Evolutionary conservation across 2,797 vertebrate species (phyloP), one percentile per base, ranked within the genome.

Genomic region (Chlorospingus semifuscus): DNA sequence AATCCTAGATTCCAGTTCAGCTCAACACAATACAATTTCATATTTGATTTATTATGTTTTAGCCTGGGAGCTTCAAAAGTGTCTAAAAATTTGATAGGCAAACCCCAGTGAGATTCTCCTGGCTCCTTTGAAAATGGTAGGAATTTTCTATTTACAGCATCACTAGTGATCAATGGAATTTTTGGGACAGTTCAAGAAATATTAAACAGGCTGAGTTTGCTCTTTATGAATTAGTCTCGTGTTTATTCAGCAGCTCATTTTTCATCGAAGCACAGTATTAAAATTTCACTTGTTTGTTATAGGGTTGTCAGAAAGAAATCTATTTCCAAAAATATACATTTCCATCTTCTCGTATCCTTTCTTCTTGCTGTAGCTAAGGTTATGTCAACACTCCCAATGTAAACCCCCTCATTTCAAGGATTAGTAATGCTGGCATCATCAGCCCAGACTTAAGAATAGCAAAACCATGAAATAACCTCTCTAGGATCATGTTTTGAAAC

Each of bases 161-260:
- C 78, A 66, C 44, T 70, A 9, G 79, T 34, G 87, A 96, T 96
- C 83, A 90, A 85, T 78, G 75, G 90, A 72, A 76, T 94, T 80
- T 78, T 93, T 79, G 53, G 71, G 83, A 72, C 65, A 84, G 94
- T 80, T 94, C 68, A 91, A 83, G 80, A 90, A 88, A 78, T 72
- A 87, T 90, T 93, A 90, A 87, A 89, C 80, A 94, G 85, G 80
- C 83, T 95, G 81, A 93, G 65, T 65, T 97, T 89, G 90, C 80
- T 96, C 37, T 93, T 81, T 91, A 87, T 94, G 84, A 79, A 95
- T 96, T 97, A 95, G 80, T 56, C 83, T 66, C 27, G 26, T 93
- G 64, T 87, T 91, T 96, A 96, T 95, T 81, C 79, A 94, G 82
- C 95, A 94, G 95, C 74, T 96, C 94, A 89, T 97, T 97, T 96